Evolutionary conservation across 2,888 invertebrate genomes (phyloP), one percentile per base, ranked within the genome.

Genomic region (Unio pictorum): DNA sequence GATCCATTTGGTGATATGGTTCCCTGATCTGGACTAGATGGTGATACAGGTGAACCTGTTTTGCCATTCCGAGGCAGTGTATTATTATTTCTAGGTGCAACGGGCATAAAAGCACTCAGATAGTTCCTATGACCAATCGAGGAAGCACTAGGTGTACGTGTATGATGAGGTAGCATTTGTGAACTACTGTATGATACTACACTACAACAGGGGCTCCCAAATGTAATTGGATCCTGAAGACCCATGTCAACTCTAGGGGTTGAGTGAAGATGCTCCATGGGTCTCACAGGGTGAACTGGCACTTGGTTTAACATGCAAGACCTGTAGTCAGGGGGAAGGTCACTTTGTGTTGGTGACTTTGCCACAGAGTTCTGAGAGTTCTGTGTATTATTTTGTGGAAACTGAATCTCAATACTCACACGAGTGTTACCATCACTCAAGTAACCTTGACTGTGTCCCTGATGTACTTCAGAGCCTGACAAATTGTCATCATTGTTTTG

Each of bases 341-440:
- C 56, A 1, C 62, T 66, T 7, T 67, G 68, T 15, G 66, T 67
- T 2, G 75, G 70, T 20, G 75, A 73, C n/a, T 67, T 66, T 45
- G 73, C 71, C 60, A 66, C 64, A 0, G 68, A 64, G 28, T 63
- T 67, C n/a, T 73, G 70, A 6, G 76, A 68, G 54, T 72, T 71
- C 18, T 73, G 57, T 5, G 70, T n/a, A 60, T 76, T 79, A 55
- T 79, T 82, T 34, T 79, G 73, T 73, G 83, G 84, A 28, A 86
- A 81, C 71, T 87, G 84, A 66, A 85, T 83, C 68, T 88, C 87
- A 68, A 86, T 84, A 68, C 84, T 84, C 30, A 85, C 73, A 69
- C 83, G 84, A 4, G 84, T 82, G 58, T 74, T 79, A 26, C 77
- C 68, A 63, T 77, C 77, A 73, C 77, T 77, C 54, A 67, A 69